Base-by-base conservation (phyloP, 2,888 invertebrate species). In the Charanyca ferruginea region DNA sequence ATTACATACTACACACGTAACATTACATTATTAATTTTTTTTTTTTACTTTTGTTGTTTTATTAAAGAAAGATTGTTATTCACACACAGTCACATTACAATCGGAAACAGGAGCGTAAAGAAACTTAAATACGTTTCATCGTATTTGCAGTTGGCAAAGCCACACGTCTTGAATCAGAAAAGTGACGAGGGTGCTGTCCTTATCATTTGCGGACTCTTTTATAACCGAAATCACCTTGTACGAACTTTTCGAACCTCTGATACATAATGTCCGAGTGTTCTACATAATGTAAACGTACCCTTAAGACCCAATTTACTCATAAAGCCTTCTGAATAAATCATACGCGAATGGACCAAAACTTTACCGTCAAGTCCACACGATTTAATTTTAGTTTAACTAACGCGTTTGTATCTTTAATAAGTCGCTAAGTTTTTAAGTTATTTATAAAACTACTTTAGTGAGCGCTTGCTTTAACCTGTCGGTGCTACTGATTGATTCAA, bases 131-230 rank as follows among this genome's bases (percentile, higher is more conserved):
- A 77, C 28, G 60, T 60, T 69, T 67, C 42, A 11, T 55, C 47
- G 38, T 41, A 22, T 23, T 38, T 63, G 48, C 25, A 28, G 45
- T 41, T 38, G 20, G 59, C 44, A 55, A 76, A 72, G 52, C 63
- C 60, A 23, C 32, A 45, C 41, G 49, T 75, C 66, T 76, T 66
- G 65, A 71, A 68, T 75, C 73, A 67, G 67, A 69, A 68, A 52
- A 54, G 66, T 87, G 85, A 87, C 83, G 75, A 86, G 87, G 87
- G 87, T 86, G 60, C 61, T 63, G 76, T 79, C 80, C 72, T 68
- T 84, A 83, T 85, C 81, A 84, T 73, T 78, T 79, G 64, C 32
- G 64, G 62, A 76, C 75, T 79, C 77, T 81, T 84, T 83, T 73
- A 73, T 67, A 66, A 68, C 65, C 73, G 55, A 82, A 81, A 80